phyloP scores from a whole-genome alignment of 1,140 invertebrate species.

The Ridgeia piscesae region DNA sequence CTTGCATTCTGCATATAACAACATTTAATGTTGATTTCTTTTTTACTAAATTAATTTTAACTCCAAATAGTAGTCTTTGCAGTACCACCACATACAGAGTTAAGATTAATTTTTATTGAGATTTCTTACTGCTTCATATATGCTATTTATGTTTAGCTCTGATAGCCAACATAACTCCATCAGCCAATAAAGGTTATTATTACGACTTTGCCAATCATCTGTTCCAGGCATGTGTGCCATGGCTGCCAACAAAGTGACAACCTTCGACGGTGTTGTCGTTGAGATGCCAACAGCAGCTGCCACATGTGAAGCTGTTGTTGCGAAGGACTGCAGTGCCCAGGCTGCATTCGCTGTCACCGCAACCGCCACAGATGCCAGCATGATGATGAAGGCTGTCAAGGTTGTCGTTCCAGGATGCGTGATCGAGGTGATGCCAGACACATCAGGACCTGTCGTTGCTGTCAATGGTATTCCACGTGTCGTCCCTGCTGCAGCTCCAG shows the following conservation, averaged over 20 bases:
- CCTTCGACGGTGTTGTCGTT: background rate
- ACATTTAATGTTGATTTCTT: too few species aligned
- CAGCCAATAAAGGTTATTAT: too few species aligned
- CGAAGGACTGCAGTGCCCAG: constrained; percentile 3
- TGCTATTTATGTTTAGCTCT: too few species aligned
- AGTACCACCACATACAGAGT: background rate
- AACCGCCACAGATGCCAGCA: background rate
- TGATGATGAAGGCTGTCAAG: background rate
- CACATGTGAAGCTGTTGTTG: background rate
- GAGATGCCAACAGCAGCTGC: background rate
- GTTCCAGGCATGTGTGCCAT: background rate
- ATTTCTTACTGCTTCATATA: too few species aligned
- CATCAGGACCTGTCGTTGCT: background rate
- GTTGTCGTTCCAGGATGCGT: background rate
- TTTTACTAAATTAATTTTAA: too few species aligned
- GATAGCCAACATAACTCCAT: too few species aligned
- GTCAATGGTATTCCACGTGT: background rate
- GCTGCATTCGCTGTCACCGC: background rate
- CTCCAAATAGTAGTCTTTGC: background rate
- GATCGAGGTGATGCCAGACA: background rate
- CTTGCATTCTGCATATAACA: too few species aligned
- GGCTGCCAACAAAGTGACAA: background rate
- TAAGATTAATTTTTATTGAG: too few species aligned
- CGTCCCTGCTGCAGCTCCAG: background rate
- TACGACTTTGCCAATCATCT: background rate